Evolutionary conservation across 2,797 vertebrate genomes (phyloP).

Genomic region (Chromobotia macracanthus): DNA sequence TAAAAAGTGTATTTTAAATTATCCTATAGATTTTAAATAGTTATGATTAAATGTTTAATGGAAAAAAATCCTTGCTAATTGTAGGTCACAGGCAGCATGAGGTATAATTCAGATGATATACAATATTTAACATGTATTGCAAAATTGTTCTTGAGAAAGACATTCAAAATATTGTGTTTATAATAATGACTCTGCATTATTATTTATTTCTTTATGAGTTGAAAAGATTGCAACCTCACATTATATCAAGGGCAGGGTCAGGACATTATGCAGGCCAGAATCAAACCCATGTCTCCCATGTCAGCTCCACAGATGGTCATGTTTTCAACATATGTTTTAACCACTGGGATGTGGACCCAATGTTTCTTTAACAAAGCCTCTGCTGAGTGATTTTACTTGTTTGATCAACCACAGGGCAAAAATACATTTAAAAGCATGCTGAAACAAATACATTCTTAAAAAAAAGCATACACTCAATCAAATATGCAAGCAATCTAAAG

Average conservation of each 20-base stretch:
- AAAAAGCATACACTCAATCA: constrained; percentile 6
- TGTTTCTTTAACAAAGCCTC: not conserved
- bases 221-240: not conserved
- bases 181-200: not conserved
- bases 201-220: not conserved
- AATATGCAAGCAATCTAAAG: constrained; percentile 32
- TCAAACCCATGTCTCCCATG: not conserved
- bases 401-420: constrained; percentile 1
- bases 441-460: constrained; percentile 6
- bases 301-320: not conserved
- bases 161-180: not conserved
- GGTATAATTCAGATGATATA: not conserved
- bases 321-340: not conserved
- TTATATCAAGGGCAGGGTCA: not conserved
- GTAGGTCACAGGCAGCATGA: not conserved
- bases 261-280: not conserved
- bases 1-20: not conserved
- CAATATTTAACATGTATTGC: not conserved
- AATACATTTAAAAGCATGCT: not conserved
- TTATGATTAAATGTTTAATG: not conserved
- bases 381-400: not conserved
- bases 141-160: not conserved
- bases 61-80: not conserved
- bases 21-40: not conserved
- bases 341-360: not conserved